Evolutionary conservation across 2,113 vertebrate genomes (phyloP).

Genomic region (Vombatus ursinus): DNA sequence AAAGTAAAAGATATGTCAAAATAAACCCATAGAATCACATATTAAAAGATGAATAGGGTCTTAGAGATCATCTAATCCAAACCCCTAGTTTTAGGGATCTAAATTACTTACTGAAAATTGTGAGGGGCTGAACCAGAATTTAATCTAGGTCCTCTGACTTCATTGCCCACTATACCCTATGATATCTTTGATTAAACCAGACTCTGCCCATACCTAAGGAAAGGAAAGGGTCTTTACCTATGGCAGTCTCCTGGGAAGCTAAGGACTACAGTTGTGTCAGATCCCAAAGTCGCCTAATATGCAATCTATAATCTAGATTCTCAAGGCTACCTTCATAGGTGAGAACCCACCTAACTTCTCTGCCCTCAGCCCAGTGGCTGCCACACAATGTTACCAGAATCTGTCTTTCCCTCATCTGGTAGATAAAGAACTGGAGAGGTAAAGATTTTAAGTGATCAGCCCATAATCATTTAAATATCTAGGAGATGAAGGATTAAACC

Average conservation of each 20-base stretch:
- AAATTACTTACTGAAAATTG: neutral
- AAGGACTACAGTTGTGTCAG: neutral
- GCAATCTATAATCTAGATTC: neutral
- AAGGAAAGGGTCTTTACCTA: neutral
- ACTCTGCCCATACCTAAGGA: neutral
- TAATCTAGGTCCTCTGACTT: neutral
- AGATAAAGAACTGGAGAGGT: neutral
- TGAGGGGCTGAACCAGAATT: neutral
- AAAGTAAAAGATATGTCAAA: neutral
- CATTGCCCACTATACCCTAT: neutral
- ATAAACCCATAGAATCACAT: neutral
- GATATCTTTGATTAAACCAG: neutral
- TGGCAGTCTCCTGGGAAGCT: neutral
- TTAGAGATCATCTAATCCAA: neutral
- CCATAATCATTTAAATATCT: neutral
- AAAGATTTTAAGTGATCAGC: neutral
- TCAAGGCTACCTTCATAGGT: neutral
- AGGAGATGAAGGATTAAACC: neutral
- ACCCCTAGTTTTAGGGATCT: neutral
- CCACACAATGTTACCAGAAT: neutral
- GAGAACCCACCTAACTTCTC: neutral
- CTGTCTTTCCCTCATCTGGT: neutral
- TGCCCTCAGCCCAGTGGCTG: neutral
- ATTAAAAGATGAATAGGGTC: neutral
- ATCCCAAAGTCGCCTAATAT: neutral